Percentiles rank a stretch among this genome's conserved stretches.
phyloP scores from a whole-genome alignment of 1,140 invertebrate genomes.

The Colletes latitarsis region DNA sequence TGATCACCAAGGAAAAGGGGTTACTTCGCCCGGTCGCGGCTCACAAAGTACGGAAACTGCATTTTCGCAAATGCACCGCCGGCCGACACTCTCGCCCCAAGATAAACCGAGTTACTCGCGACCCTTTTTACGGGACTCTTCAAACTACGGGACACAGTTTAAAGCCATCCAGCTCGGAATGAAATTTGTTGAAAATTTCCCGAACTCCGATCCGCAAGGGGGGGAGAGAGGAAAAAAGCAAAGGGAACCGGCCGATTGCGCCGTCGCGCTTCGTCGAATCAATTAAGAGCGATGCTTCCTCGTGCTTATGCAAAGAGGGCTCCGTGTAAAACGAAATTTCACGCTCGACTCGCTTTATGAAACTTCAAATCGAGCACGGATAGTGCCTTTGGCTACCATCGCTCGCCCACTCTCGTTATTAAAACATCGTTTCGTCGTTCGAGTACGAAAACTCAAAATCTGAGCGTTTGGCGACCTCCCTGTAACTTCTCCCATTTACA shows the following conservation, averaged over 20 bases:
- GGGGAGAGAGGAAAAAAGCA: not conserved
- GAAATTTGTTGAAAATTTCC: constrained; percentile 29
- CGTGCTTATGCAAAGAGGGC: not conserved
- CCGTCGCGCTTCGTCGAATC: constrained; percentile 3
- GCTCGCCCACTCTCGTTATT: not conserved
- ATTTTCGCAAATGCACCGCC: constrained; percentile 34
- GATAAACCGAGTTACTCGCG: constrained; percentile 33
- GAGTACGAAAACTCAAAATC: too few species aligned
- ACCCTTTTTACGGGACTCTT: constrained; percentile 5
- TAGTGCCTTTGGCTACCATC: not conserved
- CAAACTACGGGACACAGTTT: constrained; percentile 2
- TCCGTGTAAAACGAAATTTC: constrained; percentile 1
- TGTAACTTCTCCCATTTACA: not conserved
- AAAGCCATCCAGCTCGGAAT: not conserved
- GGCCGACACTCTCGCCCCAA: not conserved
- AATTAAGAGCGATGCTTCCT: not conserved
- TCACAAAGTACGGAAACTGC: constrained; percentile 34
- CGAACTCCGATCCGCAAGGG: not conserved
- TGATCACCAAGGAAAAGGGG: constrained; percentile 3
- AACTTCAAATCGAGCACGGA: not conserved
- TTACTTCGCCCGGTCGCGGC: constrained; percentile 17
- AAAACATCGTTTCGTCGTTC: not conserved
- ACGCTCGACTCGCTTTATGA: constrained; percentile 3
- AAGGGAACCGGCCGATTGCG: not conserved
- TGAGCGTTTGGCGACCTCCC: not conserved